These are phyloP conservation scores for Karalla daura DNA, from an alignment of 2,797 vertebrate species.

Conservation along the genomic window DNA sequence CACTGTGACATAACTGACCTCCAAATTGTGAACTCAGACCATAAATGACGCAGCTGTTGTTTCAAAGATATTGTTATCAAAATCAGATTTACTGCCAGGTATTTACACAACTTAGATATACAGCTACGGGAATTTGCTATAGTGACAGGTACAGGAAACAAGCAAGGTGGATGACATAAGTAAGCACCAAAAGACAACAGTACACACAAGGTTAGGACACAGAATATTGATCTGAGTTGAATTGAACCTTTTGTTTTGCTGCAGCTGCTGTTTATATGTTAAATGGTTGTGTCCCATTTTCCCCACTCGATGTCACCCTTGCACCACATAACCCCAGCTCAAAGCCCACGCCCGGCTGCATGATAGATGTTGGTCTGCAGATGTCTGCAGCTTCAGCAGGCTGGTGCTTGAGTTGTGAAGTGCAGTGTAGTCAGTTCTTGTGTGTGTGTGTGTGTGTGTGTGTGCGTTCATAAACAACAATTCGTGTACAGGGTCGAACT, in stretches of 20 bases:
- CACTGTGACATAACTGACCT: too few relatives aligned
- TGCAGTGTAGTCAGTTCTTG: constrained; percentile 9
- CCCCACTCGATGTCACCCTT: constrained; percentile 68
- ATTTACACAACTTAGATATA: too few relatives aligned
- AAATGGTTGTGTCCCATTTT: neutral
- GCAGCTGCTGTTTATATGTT: neutral
- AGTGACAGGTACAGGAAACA: too few relatives aligned
- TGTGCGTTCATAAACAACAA: constrained; percentile 53
- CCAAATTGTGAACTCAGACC: too few relatives aligned
- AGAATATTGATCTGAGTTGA: neutral
- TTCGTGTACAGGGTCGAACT: constrained; percentile 60
- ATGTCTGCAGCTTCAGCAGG: constrained; percentile 22
- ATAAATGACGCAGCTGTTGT: too few relatives aligned
- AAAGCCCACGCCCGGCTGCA: neutral
- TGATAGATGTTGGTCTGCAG: constrained; percentile 18
- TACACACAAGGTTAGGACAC: neutral
- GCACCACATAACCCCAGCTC: neutral
- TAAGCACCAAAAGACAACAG: neutral
- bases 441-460: constrained; percentile 26
- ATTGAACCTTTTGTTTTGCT: neutral
- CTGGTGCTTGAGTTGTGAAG: constrained; percentile 35
- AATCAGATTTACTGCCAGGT: too few relatives aligned
- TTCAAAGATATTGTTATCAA: too few relatives aligned
- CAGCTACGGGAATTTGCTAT: too few relatives aligned
- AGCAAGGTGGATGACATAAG: too few relatives aligned